Evolutionary conservation across 2,888 invertebrate genomes (phyloP), one percentile per base, ranked within the genome.

Genomic region (Eudemis profundana): DNA sequence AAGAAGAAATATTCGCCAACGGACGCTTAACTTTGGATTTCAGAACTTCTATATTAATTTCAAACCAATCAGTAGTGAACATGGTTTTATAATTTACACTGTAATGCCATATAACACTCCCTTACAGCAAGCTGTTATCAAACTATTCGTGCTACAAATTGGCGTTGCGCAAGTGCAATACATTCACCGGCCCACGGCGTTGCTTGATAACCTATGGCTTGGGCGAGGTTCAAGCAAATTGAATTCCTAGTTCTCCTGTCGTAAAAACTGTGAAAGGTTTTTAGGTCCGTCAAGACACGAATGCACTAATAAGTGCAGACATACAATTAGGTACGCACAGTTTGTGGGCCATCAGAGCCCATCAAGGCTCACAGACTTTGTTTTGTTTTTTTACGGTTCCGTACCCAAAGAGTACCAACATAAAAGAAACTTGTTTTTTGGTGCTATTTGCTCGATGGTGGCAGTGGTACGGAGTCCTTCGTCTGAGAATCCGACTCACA

Each of bases 111-210:
- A 36, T 53, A 59, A 59, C 47, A 47, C 36, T 47, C 36, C 36
- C 60, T 40, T 49, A 15, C 33, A 38, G 40, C 42, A 44, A 23
- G 49, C 49, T 49, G 63, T 63, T 63, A 63, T 57, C 63, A 50
- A 63, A 27, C 47, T 38, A 38, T 42, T 63, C 49, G 62, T 36
- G 56, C 56, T 56, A 56, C 63, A 63, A 63, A 63, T 63, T 50
- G 56, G 56, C 56, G 40, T 63, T 63, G 49, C 56, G 47, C 56
- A 57, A 63, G 56, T n/a, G 49, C 29, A 27, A 54, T 56, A 56
- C 56, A 56, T 56, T 44, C 38, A 17, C 27, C 12, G 19, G 62
- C 54, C 27, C 47, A 17, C 47, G 61, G 61, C 53, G 14, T 56
- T 53, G 61, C 61, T 44, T 57, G 63, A 62, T 62, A 62, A 62